Evolutionary conservation across 2,113 vertebrate genomes (phyloP).

Genomic region (Mellivora capensis): DNA sequence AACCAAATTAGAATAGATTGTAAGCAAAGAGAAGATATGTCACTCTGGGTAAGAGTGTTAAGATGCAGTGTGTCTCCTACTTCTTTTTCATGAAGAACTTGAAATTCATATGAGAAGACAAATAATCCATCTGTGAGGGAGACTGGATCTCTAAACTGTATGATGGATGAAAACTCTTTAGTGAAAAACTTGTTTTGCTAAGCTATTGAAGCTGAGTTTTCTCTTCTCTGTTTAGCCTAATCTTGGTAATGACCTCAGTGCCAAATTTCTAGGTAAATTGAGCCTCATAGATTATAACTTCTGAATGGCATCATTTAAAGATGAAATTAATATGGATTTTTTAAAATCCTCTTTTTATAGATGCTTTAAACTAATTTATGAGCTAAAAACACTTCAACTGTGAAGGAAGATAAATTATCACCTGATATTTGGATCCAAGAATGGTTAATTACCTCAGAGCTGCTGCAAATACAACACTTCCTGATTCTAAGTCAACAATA

Average conservation of each 20-base stretch:
- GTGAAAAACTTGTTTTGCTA: neutral
- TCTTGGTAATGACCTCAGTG: neutral
- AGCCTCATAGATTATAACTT: neutral
- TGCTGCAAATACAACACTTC: neutral
- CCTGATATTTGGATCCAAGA: neutral
- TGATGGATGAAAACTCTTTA: neutral
- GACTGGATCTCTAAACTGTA: neutral
- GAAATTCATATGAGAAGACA: neutral
- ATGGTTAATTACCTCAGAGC: neutral
- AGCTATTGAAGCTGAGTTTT: neutral
- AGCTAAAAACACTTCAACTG: neutral
- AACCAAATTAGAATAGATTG: neutral
- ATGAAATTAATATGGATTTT: neutral
- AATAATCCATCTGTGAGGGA: neutral
- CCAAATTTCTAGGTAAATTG: neutral
- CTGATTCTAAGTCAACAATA: neutral
- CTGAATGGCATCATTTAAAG: neutral
- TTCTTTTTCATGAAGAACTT: neutral
- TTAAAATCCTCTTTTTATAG: neutral
- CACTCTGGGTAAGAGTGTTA: neutral
- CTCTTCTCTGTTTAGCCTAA: neutral
- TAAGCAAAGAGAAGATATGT: neutral
- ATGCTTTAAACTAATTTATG: neutral
- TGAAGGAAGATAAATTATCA: neutral
- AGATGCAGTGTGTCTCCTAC: neutral